phyloP scores from a whole-genome alignment of 2,797 vertebrate genomes.

The Melanotaenia pygmaea region DNA sequence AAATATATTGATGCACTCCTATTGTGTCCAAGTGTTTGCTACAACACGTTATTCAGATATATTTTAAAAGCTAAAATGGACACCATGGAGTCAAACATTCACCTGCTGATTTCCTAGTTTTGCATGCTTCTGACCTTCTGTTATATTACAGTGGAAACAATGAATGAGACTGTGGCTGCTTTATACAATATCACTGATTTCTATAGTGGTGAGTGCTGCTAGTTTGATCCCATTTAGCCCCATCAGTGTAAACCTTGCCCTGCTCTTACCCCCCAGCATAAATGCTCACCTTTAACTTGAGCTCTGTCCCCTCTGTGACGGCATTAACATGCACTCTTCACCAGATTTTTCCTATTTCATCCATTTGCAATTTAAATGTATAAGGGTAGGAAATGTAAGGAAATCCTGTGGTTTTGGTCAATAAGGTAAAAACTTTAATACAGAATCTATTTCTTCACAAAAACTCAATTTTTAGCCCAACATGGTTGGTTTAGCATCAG shows the following conservation, averaged over 20 bases:
- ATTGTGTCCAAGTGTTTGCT: not conserved
- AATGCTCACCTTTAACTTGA: conserved; percentile 34
- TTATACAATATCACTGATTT: conserved; percentile 97
- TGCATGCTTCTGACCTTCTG: conserved; percentile 81
- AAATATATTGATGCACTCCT: not conserved
- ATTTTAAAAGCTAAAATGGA: not conserved
- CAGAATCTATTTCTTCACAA: not conserved
- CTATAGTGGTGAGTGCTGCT: conserved; percentile 94
- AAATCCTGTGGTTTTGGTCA: not conserved
- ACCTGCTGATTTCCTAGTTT: conserved; percentile 36
- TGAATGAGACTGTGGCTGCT: conserved; percentile 98
- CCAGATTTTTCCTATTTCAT: not conserved
- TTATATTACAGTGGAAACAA: conserved; percentile 96
- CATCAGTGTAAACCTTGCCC: conserved; percentile 67
- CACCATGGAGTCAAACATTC: conserved; percentile 14
- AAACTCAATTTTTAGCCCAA: not conserved
- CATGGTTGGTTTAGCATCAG: not conserved
- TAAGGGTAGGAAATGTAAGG: not conserved
- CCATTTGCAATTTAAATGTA: not conserved
- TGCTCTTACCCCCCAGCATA: conserved; percentile 37
- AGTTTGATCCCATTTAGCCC: conserved; percentile 62
- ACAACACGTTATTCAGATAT: not conserved
- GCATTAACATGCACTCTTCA: conserved; percentile 24
- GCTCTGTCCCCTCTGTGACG: conserved; percentile 23
- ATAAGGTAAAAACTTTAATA: not conserved